Conservation (phyloP, 2,113 vertebrate genomes). For the Pachypanchax playfairii region DNA sequence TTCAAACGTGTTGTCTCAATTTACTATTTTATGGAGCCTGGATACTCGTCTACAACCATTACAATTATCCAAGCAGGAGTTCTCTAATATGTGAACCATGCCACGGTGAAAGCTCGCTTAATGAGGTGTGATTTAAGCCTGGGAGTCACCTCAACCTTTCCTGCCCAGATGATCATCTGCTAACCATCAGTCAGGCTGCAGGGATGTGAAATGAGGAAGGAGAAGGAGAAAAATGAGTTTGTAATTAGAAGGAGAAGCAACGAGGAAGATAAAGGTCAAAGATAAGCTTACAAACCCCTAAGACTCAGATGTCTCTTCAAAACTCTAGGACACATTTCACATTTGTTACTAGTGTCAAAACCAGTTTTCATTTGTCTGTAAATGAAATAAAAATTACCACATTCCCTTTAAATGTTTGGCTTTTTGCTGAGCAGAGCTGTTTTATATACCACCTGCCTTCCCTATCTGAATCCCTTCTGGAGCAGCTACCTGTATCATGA, state of each 20-base stretch:
- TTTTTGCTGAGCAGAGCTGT: slow-evolving; percentile 52
- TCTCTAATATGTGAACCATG: slow-evolving; percentile 41
- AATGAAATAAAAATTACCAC: slow-evolving; percentile 50
- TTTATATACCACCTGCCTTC: slow-evolving; percentile 53
- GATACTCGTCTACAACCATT: slow-evolving; percentile 49
- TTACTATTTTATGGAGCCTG: slow-evolving; percentile 36
- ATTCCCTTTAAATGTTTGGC: slow-evolving; percentile 40
- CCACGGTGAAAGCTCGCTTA: slow-evolving; percentile 43
- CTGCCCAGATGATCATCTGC: slow-evolving; percentile 63
- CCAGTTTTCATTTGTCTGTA: slow-evolving; percentile 58
- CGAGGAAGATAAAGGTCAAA: slow-evolving; percentile 66
- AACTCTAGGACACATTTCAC: slow-evolving; percentile 41
- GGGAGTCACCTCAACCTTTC: slow-evolving; percentile 69
- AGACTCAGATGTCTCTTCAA: slow-evolving; percentile 16
- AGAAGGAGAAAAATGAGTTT: slow-evolving; percentile 14
- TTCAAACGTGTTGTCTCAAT: slow-evolving; percentile 34
- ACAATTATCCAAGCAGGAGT: slow-evolving; percentile 41
- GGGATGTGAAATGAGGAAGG: slow-evolving; percentile 32
- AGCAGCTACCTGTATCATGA: slow-evolving; percentile 21
- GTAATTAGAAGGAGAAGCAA: slow-evolving; percentile 62
- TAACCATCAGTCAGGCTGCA: slow-evolving; percentile 60
- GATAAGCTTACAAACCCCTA: slow-evolving; percentile 43
- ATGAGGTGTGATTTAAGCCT: slow-evolving; percentile 58
- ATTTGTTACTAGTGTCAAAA: slow-evolving; percentile 61
- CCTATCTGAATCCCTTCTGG: slow-evolving; percentile 17